These are phyloP conservation scores for Tetragnatha montana DNA, from an alignment of 2,888 invertebrate genomes.

Conservation along the genomic window DNA sequence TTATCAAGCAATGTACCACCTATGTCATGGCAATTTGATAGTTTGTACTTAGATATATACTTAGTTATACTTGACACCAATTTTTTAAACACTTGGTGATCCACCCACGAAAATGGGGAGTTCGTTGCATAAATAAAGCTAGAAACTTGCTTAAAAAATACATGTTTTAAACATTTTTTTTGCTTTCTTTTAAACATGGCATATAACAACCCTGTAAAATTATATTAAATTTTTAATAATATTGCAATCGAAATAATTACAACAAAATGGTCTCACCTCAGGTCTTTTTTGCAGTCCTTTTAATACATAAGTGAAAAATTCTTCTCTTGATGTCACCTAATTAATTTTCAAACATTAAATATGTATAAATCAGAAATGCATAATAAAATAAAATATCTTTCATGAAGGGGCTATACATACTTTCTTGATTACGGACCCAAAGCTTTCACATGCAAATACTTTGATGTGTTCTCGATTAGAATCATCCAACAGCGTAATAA, in stretches of 20 bases:
- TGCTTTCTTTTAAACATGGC: too few species aligned
- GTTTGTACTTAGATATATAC: too few species aligned
- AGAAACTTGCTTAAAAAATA: too few species aligned
- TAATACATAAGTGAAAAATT: slow-evolving; percentile 84
- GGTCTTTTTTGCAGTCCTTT: slow-evolving; percentile 82
- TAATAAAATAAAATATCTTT: background rate
- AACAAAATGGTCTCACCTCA: slow-evolving; percentile 79
- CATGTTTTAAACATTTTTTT: too few species aligned
- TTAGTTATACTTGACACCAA: too few species aligned
- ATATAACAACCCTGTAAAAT: too few species aligned
- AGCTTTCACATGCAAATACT: slow-evolving; percentile 96
- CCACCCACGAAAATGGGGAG: too few species aligned
- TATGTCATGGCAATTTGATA: too few species aligned
- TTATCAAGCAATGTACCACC: too few species aligned
- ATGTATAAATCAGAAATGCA: background rate
- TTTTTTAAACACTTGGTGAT: too few species aligned
- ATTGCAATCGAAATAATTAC: background rate
- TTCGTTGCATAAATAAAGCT: too few species aligned
- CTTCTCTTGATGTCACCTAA: slow-evolving; percentile 84
- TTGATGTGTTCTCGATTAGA: slow-evolving; percentile 89
- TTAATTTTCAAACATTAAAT: background rate
- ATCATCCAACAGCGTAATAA: slow-evolving; percentile 83
- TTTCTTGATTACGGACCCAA: slow-evolving; percentile 94
- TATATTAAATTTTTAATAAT: background rate
- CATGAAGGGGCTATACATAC: slow-evolving; percentile 48